Conservation (phyloP, 2,888 invertebrate genomes). For the Mythimna impura region DNA sequence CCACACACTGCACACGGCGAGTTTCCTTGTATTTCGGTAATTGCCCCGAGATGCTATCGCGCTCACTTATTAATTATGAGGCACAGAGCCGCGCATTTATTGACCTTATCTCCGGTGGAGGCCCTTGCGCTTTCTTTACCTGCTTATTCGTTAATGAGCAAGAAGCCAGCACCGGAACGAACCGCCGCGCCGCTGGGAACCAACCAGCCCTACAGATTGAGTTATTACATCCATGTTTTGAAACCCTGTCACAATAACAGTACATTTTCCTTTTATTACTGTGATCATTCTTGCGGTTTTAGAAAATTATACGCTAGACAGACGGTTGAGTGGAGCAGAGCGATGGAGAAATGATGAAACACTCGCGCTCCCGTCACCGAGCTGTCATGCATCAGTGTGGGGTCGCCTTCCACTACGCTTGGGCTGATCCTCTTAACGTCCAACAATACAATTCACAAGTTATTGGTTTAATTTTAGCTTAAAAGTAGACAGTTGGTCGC, state of each 20-base stretch:
- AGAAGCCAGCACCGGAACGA: constrained; percentile 80
- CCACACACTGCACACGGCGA: constrained; percentile 67
- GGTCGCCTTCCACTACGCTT: constrained; percentile 18
- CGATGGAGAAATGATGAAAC: constrained; percentile 43
- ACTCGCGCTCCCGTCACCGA: constrained; percentile 24
- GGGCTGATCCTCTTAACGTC: constrained; percentile 36
- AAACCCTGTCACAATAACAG: constrained; percentile 58
- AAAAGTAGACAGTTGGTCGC: constrained; percentile 48
- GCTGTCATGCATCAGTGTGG: constrained; percentile 25
- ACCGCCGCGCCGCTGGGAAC: constrained; percentile 71
- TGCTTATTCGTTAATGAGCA: constrained; percentile 82
- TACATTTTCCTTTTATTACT: constrained; percentile 66
- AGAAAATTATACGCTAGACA: constrained; percentile 56
- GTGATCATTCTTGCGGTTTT: constrained; percentile 59
- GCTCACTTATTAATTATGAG: constrained; percentile 85
- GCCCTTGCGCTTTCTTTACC: constrained; percentile 82
- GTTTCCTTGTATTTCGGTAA: constrained; percentile 79
- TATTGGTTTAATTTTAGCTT: constrained; percentile 45
- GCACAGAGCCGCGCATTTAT: constrained; percentile 85
- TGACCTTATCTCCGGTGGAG: constrained; percentile 87
- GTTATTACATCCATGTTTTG: constrained; percentile 60
- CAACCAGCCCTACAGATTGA: constrained; percentile 61
- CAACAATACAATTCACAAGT: constrained; percentile 35
- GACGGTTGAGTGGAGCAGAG: constrained; percentile 43
- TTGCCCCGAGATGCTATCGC: constrained; percentile 82